Percentiles rank a stretch among this genome's conserved stretches.
phyloP scores from a whole-genome alignment of 2,888 invertebrate species.

The Abrostola triplasia region DNA sequence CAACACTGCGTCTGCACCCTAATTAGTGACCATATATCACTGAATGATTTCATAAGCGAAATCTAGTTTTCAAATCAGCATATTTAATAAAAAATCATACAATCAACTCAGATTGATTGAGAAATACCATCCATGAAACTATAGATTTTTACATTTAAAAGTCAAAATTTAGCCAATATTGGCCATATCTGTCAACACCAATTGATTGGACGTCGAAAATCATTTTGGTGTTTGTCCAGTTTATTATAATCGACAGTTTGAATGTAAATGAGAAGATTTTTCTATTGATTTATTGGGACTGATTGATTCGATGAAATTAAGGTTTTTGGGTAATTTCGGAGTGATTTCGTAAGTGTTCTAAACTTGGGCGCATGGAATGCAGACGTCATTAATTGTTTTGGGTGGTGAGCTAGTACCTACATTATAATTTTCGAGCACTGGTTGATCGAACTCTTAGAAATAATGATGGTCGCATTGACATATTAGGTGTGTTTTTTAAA shows the following conservation, averaged over 20 bases:
- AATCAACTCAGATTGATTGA: conserved; percentile 55
- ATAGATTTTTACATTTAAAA: conserved; percentile 41
- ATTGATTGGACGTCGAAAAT: conserved; percentile 52
- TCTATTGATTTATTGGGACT: conserved; percentile 46
- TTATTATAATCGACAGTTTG: conserved; percentile 55
- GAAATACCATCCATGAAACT: conserved; percentile 46
- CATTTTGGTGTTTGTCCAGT: conserved; percentile 52
- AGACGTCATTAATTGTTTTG: conserved; percentile 1
- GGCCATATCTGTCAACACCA: conserved; percentile 53
- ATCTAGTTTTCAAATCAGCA: conserved; percentile 50
- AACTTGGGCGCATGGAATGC: conserved; percentile 4
- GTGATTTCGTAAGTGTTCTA: conserved; percentile 40
- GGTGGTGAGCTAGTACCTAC: background rate
- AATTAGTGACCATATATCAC: conserved; percentile 50
- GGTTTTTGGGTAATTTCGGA: conserved; percentile 22
- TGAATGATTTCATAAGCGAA: conserved; percentile 35
- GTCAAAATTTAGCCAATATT: conserved; percentile 44
- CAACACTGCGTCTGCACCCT: conserved; percentile 17
- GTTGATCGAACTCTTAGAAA: background rate
- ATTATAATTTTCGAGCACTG: background rate
- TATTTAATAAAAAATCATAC: conserved; percentile 40
- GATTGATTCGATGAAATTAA: conserved; percentile 54
- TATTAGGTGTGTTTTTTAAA: no score
- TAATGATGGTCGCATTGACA: no score
- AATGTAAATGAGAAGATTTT: conserved; percentile 46